Evolutionary conservation across 1,140 invertebrate genomes (phyloP), one percentile per base, ranked within the genome.

Genomic region (Drosophila pectinifera): DNA sequence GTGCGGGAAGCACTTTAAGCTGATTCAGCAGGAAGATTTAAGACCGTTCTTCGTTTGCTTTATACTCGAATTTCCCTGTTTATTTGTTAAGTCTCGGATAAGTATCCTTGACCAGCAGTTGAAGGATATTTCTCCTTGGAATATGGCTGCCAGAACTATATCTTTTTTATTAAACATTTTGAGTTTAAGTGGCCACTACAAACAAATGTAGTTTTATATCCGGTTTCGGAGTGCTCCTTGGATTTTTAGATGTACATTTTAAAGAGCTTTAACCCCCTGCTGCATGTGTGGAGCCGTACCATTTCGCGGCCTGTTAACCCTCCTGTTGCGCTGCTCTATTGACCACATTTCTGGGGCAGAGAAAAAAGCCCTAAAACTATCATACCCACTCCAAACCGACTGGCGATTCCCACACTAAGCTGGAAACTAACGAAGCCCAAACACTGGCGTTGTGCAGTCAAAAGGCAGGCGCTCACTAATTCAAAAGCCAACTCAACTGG

Each of bases 401-500:
- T 63, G 54, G 58, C 51, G 45, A 34, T 34, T 13, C 31, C 36
- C 34, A 62, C 34, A 62, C 59, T 56, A 56, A 70, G 67, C 64
- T 48, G 49, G 45, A 65, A 88, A 79, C 83, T 83, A 88, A 86
- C 83, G 83, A 86, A 79, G 79, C 83, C 78, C 83, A 79, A 82
- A 88, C 83, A 82, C 74, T 72, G 80, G 75, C 75, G 63, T 45
- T 85, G 83, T 83, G 65, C 82, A 88, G 82, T 88, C 83, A 86
- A 88, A 86, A 82, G 82, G 82, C 78, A 63, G 80, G 73, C 75
- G 62, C 62, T 88, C 42, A 61, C 75, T 82, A 82, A 86, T 88
- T 88, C 79, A 88, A 82, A 88, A 79, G 79, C 79, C 83, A 88
- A 86, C 70, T 83, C 65, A 83, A 86, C 83, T 72, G 73, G 73